Base-by-base conservation (phyloP, 2,888 invertebrate species). In the Schrankia costaestrigalis region DNA sequence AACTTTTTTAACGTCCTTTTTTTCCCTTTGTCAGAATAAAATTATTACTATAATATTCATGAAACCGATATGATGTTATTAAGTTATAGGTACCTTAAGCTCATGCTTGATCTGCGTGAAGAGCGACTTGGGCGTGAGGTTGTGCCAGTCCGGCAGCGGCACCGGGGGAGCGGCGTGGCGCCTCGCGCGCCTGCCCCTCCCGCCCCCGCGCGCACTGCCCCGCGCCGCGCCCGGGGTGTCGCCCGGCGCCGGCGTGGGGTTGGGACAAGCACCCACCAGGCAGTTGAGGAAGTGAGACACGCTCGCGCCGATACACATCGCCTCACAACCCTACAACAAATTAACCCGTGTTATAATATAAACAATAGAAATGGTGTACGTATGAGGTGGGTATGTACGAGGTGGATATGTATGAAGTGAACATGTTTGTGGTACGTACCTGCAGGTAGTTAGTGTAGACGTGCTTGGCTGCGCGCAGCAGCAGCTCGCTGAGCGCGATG, bases 281-380 rank as follows among this genome's bases (percentile, higher is more conserved):
- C 99, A 99, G 84, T 98, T 99, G 42, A 99, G 90, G 84, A 99
- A 99, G 79, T 99, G 99, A 43, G 97, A 95, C 33, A 97, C 94
- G 1, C 96, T 97, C 1, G 94, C 91, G 0, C 98, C 94, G 45
- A 97, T 88, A 71, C 94, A 94, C 94, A 97, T 95, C 69, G 96
- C 90, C 75, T 98, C 98, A 32, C 95, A 94, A 37, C 93, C 92
- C 92, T 93, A 71, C 0, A 26, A 11, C 6, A 23, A 2, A 10
- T 11, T 2, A 21, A n/a, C 7, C 7, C 7, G 3, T 17, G 17
- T 17, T 17, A 17, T 17, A 17, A 17, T 7, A 17, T 17, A 17
- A 17, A 17, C 4, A 7, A 7, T 17, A 7, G n/a, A n/a, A n/a
- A n/a, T n/a, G n/a, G n/a, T n/a, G n/a, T n/a, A n/a, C n/a, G n/a